A percentile compares a stretch with the other conserved stretches of the same genome.
These are phyloP conservation scores for Antechinus stuartii DNA, from an alignment of 2,113 vertebrate species.

Conservation along the genomic window DNA sequence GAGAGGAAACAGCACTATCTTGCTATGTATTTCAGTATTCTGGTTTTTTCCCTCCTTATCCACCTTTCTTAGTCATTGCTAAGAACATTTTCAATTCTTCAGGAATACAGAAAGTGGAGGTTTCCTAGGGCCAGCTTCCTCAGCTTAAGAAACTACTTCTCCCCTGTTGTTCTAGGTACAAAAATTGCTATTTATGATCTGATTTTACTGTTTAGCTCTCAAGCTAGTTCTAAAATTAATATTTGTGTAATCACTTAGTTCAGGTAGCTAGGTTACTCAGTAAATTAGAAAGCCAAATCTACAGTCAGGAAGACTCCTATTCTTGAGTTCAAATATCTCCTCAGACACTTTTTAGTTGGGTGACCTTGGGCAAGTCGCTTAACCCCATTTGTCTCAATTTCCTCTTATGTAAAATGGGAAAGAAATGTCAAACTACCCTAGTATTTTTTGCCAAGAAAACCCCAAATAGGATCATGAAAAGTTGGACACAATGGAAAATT, in stretches of 20 bases:
- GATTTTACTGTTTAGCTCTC: neutral
- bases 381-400: neutral
- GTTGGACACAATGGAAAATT: too few relatives aligned
- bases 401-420: neutral
- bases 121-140: neutral
- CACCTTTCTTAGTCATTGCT: neutral
- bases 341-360: neutral
- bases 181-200: neutral
- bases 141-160: neutral
- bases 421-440: neutral
- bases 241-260: neutral
- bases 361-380: neutral
- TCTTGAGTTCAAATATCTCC: neutral
- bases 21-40: neutral
- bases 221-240: conserved; percentile 47
- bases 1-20: neutral
- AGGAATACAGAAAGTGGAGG: neutral
- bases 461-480: neutral
- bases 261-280: neutral
- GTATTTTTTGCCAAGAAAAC: neutral
- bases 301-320: neutral
- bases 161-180: neutral
- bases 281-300: neutral
- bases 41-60: neutral
- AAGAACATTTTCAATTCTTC: neutral